Percentiles rank a stretch among this genome's conserved stretches.
phyloP scores from a whole-genome alignment of 1,140 invertebrate genomes.

The Andricus grossulariae region DNA sequence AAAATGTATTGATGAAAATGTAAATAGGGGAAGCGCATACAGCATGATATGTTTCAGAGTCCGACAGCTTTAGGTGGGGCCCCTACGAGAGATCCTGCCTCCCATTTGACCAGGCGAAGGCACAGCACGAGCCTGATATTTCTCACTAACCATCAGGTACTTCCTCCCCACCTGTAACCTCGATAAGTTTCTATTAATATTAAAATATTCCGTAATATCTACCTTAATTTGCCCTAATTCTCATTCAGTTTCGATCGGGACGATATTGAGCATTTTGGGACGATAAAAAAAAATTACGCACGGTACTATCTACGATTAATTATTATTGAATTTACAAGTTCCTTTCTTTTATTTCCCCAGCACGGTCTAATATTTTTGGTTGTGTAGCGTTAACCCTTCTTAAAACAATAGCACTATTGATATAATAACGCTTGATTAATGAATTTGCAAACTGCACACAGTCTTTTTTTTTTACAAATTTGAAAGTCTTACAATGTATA shows the following conservation, averaged over 20 bases:
- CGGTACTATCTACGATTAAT: slow-evolving; percentile 48
- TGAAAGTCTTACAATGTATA: too few species aligned
- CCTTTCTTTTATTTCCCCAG: slow-evolving; percentile 18
- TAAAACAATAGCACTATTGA: not conserved
- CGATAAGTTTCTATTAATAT: slow-evolving; percentile 36
- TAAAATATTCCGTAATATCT: slow-evolving; percentile 35
- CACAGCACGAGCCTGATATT: slow-evolving; percentile 81
- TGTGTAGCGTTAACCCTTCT: not conserved
- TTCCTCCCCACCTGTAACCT: slow-evolving; percentile 62
- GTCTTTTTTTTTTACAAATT: too few species aligned
- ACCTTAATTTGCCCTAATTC: slow-evolving; percentile 44
- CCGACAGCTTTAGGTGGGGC: slow-evolving; percentile 75
- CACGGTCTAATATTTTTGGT: not conserved
- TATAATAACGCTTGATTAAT: too few species aligned
- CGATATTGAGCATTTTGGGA: slow-evolving; percentile 48
- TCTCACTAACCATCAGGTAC: slow-evolving; percentile 79
- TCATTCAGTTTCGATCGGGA: slow-evolving; percentile 39
- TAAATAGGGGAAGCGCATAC: slow-evolving; percentile 60
- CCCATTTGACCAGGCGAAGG: slow-evolving; percentile 82
- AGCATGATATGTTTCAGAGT: slow-evolving; percentile 77
- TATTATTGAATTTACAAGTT: slow-evolving; percentile 41
- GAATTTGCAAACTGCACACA: too few species aligned
- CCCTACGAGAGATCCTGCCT: slow-evolving; percentile 74
- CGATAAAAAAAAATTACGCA: slow-evolving; percentile 43
- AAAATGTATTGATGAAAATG: not conserved